Evolutionary conservation across 2,888 invertebrate species (phyloP).

Genomic region (Andrena bucephala): DNA sequence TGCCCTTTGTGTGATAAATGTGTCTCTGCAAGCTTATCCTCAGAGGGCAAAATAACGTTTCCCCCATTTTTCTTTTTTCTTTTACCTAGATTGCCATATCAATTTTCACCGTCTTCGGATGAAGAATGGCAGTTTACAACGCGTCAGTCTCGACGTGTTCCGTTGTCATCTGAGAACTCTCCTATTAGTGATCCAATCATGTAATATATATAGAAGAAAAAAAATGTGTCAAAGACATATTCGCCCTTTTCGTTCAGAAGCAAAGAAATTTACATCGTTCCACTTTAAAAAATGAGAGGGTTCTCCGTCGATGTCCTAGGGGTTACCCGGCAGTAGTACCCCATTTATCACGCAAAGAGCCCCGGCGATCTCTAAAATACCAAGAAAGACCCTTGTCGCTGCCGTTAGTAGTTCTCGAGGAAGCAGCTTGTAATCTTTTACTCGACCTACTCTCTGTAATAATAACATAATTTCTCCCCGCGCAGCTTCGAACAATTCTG

Average conservation of each 20-base stretch:
- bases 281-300: constrained; percentile 14
- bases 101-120: not conserved
- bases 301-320: not conserved
- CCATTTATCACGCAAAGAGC: not conserved
- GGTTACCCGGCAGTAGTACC: not conserved
- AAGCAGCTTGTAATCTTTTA: not conserved
- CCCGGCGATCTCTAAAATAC: not conserved
- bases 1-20: not conserved
- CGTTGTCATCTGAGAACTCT: too few species aligned
- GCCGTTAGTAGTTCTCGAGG: not conserved
- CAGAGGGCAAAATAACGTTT: not conserved
- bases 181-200: too few species aligned
- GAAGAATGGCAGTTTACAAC: too few species aligned
- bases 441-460: not conserved
- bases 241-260: not conserved
- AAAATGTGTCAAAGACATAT: too few species aligned
- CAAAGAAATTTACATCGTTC: not conserved
- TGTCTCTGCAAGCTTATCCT: not conserved
- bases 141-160: too few species aligned
- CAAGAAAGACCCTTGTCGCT: not conserved
- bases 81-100: not conserved
- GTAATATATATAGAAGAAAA: too few species aligned
- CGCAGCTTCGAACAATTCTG: not conserved
- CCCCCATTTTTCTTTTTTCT: not conserved
- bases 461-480: too few species aligned